phyloP scores from a whole-genome alignment of 1,140 invertebrate genomes.

The Trichonephila clavipes region DNA sequence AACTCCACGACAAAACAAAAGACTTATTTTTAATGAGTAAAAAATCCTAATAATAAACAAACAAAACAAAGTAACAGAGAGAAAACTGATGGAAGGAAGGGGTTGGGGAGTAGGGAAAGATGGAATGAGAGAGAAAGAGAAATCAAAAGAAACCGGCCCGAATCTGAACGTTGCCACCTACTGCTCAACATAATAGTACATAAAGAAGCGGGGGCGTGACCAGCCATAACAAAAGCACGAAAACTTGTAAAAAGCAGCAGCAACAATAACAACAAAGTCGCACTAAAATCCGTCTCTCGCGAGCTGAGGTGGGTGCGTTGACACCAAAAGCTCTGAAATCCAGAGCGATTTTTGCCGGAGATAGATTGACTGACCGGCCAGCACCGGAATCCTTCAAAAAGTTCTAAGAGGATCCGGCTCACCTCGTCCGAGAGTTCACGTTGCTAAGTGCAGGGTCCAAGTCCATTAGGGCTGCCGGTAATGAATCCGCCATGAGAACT shows the following conservation, averaged over 20 bases:
- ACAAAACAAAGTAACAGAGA: constrained; percentile 11
- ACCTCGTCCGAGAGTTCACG: constrained; percentile 50
- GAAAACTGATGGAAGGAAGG: neutral
- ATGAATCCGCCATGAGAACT: constrained; percentile 49
- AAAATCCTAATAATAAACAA: neutral
- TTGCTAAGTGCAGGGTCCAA: constrained; percentile 52
- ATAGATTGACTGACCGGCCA: constrained; percentile 4
- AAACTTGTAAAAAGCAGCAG: constrained; percentile 44
- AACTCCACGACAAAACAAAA: constrained; percentile 1
- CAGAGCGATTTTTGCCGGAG: constrained; percentile 46
- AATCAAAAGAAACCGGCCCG: constrained; percentile 47
- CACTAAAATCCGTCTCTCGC: neutral
- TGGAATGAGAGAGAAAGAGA: neutral
- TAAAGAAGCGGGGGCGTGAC: constrained; percentile 65
- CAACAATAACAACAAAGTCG: constrained; percentile 40
- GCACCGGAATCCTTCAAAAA: constrained; percentile 2
- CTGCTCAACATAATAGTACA: constrained; percentile 70
- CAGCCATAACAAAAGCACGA: constrained; percentile 53
- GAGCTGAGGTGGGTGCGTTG: constrained; percentile 64
- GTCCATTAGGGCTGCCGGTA: constrained; percentile 47
- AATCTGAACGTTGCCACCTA: constrained; percentile 60
- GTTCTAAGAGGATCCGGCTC: constrained; percentile 37
- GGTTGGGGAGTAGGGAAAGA: neutral
- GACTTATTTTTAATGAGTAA: neutral
- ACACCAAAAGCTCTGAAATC: constrained; percentile 62